A percentile compares a stretch with the other conserved stretches of the same genome.
These are phyloP conservation scores for Macquaria australasica DNA, from an alignment of 2,113 vertebrate species.

Conservation along the genomic window DNA sequence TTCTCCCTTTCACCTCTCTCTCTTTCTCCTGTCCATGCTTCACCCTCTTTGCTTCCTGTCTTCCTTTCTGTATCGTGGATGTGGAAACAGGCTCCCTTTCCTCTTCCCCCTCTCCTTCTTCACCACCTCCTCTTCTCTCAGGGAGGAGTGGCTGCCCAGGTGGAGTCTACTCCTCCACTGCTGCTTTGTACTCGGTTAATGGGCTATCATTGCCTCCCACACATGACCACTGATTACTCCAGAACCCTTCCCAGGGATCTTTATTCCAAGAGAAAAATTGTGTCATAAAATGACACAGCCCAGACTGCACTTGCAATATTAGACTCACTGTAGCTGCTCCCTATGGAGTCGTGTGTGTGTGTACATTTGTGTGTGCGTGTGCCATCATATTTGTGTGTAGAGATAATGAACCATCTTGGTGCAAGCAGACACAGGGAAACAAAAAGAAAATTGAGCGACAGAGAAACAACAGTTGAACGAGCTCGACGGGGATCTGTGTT, in stretches of 20 bases:
- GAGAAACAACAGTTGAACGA: constrained; percentile 40
- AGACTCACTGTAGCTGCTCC: constrained; percentile 71
- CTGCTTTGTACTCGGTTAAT: constrained; percentile 60
- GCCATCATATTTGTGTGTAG: constrained; percentile 59
- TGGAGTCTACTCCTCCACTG: constrained; percentile 57
- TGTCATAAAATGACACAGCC: constrained; percentile 74
- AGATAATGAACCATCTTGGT: constrained; percentile 66
- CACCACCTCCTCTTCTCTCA: constrained; percentile 46
- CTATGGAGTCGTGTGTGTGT: constrained; percentile 53
- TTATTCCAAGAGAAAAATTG: constrained; percentile 77
- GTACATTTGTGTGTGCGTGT: constrained; percentile 18
- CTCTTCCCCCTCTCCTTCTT: constrained; percentile 14
- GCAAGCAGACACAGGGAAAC: constrained; percentile 60
- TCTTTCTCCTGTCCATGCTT: constrained; percentile 8
- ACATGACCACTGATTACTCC: constrained; percentile 68
- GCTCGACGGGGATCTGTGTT: constrained; percentile 55
- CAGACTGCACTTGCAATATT: constrained; percentile 80
- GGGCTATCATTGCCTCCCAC: constrained; percentile 68
- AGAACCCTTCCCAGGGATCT: constrained; percentile 71
- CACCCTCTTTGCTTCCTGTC: constrained; percentile 33
- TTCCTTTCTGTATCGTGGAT: constrained; percentile 31
- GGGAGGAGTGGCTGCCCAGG: constrained; percentile 55
- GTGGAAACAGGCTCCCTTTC: constrained; percentile 38
- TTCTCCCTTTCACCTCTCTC: constrained; percentile 5
- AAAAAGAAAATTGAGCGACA: constrained; percentile 63